phyloP scores from a whole-genome alignment of 1,140 invertebrate genomes.

The Lysiphlebus fabarum region DNA sequence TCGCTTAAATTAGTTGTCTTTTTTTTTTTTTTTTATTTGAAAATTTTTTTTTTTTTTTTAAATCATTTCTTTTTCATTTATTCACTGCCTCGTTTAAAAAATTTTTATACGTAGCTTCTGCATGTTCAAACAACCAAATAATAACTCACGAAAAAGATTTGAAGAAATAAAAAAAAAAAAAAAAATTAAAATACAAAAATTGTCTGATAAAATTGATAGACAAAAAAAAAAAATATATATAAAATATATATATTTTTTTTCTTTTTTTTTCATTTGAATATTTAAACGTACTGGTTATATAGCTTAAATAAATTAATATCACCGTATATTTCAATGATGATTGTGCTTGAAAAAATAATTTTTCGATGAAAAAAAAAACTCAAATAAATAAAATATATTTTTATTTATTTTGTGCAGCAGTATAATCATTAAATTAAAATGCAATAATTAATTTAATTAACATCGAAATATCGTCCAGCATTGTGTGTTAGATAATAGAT shows the following conservation, averaged over 20 bases:
- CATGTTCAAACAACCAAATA: too few relatives aligned
- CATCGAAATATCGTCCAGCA: neutral
- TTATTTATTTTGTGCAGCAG: neutral
- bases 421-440: neutral
- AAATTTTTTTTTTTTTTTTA: slow-evolving; percentile 1
- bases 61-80: neutral
- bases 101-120: neutral
- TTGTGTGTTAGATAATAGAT: too few relatives aligned
- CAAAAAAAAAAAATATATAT: slow-evolving; percentile 4
- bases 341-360: slow-evolving; percentile 20
- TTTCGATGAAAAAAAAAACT: neutral
- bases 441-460: neutral
- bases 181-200: neutral
- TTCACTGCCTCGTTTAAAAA: neutral
- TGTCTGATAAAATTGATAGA: neutral
- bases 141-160: too few relatives aligned
- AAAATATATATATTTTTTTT: neutral
- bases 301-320: slow-evolving; percentile 11
- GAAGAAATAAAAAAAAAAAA: too few relatives aligned
- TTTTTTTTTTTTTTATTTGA: slow-evolving; percentile 5
- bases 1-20: slow-evolving; percentile 16
- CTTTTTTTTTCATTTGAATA: slow-evolving; percentile 2
- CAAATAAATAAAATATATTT: neutral
- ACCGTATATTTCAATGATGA: slow-evolving; percentile 15
- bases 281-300: slow-evolving; percentile 1